Conservation (phyloP, 1,140 invertebrate species). For the Mylabris phalerata region DNA sequence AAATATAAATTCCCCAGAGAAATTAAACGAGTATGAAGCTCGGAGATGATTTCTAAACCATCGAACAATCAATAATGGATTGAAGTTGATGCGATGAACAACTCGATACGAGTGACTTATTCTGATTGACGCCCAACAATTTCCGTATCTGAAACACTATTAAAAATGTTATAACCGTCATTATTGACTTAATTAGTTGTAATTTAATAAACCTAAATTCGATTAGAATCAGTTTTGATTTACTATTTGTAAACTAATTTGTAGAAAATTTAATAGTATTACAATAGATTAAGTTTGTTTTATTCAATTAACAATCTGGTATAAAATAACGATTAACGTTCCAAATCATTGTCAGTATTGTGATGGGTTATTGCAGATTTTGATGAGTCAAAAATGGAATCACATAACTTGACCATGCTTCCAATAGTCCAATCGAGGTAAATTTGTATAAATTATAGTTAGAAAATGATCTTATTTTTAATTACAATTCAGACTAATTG, state of each 20-base stretch:
- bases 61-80: conserved; percentile 81
- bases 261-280: background rate
- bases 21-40: no score
- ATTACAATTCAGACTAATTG: background rate
- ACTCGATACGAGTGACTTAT: conserved; percentile 74
- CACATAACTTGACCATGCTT: conserved; percentile 20
- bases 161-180: conserved; percentile 2
- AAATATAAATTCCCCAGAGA: no score
- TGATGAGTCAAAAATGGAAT: conserved; percentile 6
- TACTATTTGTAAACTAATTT: no score
- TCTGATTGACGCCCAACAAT: conserved; percentile 71
- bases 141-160: conserved; percentile 43
- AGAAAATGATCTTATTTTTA: background rate
- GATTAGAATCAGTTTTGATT: no score
- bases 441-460: background rate
- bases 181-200: background rate
- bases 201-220: no score
- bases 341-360: conserved; percentile 15
- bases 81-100: conserved; percentile 77
- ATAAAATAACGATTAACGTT: conserved; percentile 7
- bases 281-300: conserved; percentile 12
- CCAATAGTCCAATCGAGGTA: conserved; percentile 22
- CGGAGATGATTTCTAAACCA: conserved; percentile 46
- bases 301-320: conserved; percentile 10
- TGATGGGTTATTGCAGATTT: background rate